A percentile compares a stretch with the other conserved stretches of the same genome.
Evolutionary conservation across 2,888 invertebrate genomes (phyloP).

Genomic region (Plebejus melissa): DNA sequence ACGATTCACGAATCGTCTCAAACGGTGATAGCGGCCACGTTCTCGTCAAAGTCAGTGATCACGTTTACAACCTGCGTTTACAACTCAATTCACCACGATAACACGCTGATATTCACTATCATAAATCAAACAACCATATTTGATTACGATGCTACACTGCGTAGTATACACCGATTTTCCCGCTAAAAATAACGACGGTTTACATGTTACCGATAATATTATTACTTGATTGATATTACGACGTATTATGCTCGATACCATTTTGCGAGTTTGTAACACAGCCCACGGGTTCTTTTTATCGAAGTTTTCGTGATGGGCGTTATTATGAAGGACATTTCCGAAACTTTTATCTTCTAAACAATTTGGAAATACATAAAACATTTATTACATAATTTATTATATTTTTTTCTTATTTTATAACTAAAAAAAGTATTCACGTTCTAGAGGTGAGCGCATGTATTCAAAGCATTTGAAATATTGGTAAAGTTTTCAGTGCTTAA

Average conservation of each 20-base stretch:
- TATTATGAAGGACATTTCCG: not conserved
- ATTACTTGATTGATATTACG: not conserved
- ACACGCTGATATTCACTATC: not conserved
- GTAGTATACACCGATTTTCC: not conserved
- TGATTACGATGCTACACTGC: not conserved
- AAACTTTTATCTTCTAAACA: not conserved
- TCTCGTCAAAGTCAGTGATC: constrained; percentile 36
- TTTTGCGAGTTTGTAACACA: not conserved
- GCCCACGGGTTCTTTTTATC: not conserved
- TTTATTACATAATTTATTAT: too few relatives aligned
- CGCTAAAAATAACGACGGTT: not conserved
- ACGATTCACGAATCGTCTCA: constrained; percentile 33
- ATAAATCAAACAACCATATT: constrained; percentile 7
- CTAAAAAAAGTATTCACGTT: not conserved
- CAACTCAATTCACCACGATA: constrained; percentile 12
- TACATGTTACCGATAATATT: not conserved
- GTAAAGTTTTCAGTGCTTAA: constrained; percentile 1
- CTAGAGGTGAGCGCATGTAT: not conserved
- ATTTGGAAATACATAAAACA: not conserved
- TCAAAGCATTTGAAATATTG: not conserved
- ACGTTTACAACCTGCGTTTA: constrained; percentile 23
- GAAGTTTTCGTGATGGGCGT: not conserved
- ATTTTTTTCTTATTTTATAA: not conserved
- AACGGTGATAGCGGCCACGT: constrained; percentile 31
- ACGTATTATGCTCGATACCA: not conserved